Percentiles rank a stretch among this genome's conserved stretches.
Evolutionary conservation across 2,888 invertebrate genomes (phyloP).

Genomic region (Nemoura dubitans): DNA sequence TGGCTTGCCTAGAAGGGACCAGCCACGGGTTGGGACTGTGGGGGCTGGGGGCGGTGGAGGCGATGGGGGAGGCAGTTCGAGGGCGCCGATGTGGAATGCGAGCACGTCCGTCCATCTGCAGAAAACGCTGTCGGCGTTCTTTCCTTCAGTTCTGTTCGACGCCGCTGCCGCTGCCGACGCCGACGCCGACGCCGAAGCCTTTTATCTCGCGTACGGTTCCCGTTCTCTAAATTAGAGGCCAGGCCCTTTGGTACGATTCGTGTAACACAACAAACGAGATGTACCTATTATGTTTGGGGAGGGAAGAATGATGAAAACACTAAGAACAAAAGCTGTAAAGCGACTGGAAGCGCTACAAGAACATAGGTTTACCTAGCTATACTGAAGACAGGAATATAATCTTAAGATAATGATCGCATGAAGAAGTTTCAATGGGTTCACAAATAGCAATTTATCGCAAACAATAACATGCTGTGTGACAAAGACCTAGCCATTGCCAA

Average conservation of each 20-base stretch:
- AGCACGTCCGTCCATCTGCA: conserved; percentile 21
- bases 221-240: conserved; percentile 25
- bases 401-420: neutral
- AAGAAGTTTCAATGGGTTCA: neutral
- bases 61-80: neutral
- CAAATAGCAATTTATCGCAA: conserved; percentile 12
- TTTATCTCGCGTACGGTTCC: conserved; percentile 9
- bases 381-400: neutral
- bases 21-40: neutral
- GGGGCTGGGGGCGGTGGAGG: conserved; percentile 13
- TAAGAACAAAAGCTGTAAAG: neutral
- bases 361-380: neutral
- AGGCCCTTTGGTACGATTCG: conserved; percentile 16
- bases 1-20: neutral
- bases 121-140: conserved; percentile 31
- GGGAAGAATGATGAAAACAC: conserved; percentile 2
- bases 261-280: conserved; percentile 24
- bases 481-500: neutral
- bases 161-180: neutral
- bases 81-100: conserved; percentile 20
- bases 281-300: neutral
- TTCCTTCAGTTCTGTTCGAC: conserved; percentile 24
- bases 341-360: neutral
- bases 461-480: neutral
- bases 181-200: conserved; percentile 10